Percentiles rank a stretch among this genome's conserved stretches.
Conservation (phyloP, 2,888 invertebrate genomes). For the Congeria kusceri region DNA sequence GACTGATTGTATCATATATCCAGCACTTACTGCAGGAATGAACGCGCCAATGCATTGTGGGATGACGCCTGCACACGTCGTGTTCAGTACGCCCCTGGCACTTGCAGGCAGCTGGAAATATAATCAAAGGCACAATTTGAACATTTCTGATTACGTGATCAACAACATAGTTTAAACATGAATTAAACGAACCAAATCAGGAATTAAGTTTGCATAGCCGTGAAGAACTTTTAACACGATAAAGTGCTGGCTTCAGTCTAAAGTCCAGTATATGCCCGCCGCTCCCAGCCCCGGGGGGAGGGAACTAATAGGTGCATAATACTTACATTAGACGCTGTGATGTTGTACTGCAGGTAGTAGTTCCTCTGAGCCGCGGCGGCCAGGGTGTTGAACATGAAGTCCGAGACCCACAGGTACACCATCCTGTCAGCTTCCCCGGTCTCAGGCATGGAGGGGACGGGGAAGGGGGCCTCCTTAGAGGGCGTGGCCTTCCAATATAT, state of each 20-base stretch:
- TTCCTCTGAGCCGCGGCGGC: slow-evolving; percentile 67
- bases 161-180: no score
- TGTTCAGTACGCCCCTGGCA: slow-evolving; percentile 63
- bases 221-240: no score
- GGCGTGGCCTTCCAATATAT: slow-evolving; percentile 67
- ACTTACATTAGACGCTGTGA: slow-evolving; percentile 72
- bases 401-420: slow-evolving; percentile 73
- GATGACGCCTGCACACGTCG: slow-evolving; percentile 61
- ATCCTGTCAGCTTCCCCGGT: slow-evolving; percentile 53
- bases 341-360: slow-evolving; percentile 65
- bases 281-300: no score
- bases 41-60: slow-evolving; percentile 63
- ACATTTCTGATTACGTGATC: no score
- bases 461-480: slow-evolving; percentile 61
- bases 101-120: slow-evolving; percentile 63
- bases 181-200: no score
- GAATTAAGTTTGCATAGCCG: no score
- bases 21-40: slow-evolving; percentile 58
- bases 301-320: background rate
- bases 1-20: no score
- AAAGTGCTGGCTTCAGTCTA: no score
- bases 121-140: slow-evolving; percentile 2
- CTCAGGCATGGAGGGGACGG: slow-evolving; percentile 56
- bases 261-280: no score
- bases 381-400: slow-evolving; percentile 71